Conservation (phyloP, 2,888 invertebrate genomes). For the Chymomyza fuscimana region DNA sequence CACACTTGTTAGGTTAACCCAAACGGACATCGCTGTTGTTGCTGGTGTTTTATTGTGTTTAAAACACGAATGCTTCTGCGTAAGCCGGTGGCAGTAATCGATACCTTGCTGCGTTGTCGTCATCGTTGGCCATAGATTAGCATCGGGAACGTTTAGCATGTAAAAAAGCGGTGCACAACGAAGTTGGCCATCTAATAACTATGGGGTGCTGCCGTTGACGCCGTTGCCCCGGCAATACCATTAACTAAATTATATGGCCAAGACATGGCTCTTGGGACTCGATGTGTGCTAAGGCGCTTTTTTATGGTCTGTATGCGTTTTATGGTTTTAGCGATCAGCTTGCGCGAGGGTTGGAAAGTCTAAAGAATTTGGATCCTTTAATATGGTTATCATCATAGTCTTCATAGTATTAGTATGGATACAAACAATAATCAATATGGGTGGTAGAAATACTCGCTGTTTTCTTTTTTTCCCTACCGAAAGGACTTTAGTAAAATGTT, state of each 20-base stretch:
- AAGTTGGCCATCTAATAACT: constrained; percentile 66
- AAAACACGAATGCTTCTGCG: constrained; percentile 50
- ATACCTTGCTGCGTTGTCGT: constrained; percentile 59
- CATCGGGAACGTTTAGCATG: constrained; percentile 65
- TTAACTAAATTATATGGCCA: constrained; percentile 68
- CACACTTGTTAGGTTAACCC: constrained; percentile 54
- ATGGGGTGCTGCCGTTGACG: constrained; percentile 55
- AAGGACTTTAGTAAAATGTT: no score
- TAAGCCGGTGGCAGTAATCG: constrained; percentile 72
- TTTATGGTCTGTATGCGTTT: constrained; percentile 8
- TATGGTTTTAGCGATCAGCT: neutral
- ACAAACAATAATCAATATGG: no score
- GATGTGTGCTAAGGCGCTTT: neutral
- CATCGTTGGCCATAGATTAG: constrained; percentile 50
- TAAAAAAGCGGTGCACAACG: constrained; percentile 36
- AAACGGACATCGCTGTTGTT: neutral
- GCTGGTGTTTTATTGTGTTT: constrained; percentile 41
- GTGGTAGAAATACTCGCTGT: no score
- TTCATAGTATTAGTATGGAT: no score
- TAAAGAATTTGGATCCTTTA: neutral
- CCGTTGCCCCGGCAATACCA: constrained; percentile 43
- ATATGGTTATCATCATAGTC: neutral
- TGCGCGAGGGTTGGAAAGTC: neutral
- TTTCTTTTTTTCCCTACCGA: neutral
- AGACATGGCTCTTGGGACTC: constrained; percentile 22